Evolutionary conservation across 2,797 vertebrate species (phyloP).

Genomic region (Sebastes miniatus): DNA sequence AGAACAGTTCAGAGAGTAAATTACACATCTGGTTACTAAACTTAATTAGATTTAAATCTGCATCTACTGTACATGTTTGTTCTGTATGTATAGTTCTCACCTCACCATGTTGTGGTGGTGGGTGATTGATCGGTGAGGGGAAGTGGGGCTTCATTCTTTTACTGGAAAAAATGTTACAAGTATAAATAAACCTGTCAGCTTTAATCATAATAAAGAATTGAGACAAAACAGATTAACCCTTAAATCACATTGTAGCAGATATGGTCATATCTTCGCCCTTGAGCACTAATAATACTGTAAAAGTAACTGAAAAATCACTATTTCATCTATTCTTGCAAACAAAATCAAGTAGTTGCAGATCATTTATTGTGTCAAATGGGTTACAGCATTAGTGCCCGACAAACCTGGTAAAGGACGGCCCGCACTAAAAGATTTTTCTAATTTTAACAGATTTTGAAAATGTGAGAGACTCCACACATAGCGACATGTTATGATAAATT

Average conservation of each 20-base stretch:
- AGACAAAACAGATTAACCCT: neutral
- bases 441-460: too few species aligned
- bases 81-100: neutral
- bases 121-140: neutral
- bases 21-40: conserved; percentile 2
- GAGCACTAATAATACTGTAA: neutral
- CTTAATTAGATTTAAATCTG: neutral
- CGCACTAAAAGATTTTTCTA: too few species aligned
- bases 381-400: neutral
- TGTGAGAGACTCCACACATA: too few species aligned
- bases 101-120: neutral
- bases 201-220: neutral
- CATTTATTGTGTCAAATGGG: neutral
- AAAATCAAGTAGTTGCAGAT: neutral
- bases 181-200: neutral
- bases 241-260: neutral
- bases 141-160: neutral
- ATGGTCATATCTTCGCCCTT: neutral
- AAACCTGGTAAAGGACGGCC: neutral
- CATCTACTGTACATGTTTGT: neutral
- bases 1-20: neutral
- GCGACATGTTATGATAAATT: too few species aligned
- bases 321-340: neutral
- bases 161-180: neutral
- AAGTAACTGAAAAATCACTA: neutral